Evolutionary conservation across 1,140 invertebrate genomes (phyloP), one percentile per base, ranked within the genome.

Genomic region (Diorhabda sublineata): DNA sequence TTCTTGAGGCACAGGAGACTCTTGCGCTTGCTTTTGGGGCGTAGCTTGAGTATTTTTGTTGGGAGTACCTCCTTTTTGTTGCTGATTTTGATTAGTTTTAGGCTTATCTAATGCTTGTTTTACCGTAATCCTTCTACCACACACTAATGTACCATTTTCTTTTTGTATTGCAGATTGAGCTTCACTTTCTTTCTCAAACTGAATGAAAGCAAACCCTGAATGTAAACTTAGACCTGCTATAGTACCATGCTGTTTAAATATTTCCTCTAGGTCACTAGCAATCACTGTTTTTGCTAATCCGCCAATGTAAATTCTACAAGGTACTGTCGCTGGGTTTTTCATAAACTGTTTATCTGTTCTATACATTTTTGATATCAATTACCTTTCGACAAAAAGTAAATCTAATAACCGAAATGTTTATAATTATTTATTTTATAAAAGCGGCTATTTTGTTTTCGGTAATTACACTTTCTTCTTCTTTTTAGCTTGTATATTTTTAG

Each of bases 181-280:
- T 77, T 88, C 84, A 41, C 86, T 83, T 76, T 94, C 92, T 57
- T 85, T 84, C 62, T 90, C 89, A 83, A 90, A 95, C 75, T 96
- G 93, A 4, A 95, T 88, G 82, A 95, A 96, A 56, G 91, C 93
- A 84, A 93, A 95, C 42, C 91, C 89, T 74, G 88, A 86, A 73
- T 92, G 90, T 26, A 92, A 82, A 7, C 90, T 80, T 3, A 92
- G 86, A 3, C 90, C 92, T 77, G 89, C 75, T 69, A 92, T 86
- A 68, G 83, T 87, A 6, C 92, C 93, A 80, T 92, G 90, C 58
- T 86, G 85, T 66, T 84, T 83, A 79, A 93, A 94, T 79, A 90
- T 88, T 58, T 89, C 87, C 69, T 92, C 90, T 11, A 94, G 73
- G 68, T 92, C 89, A 8, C 88, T 84, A 11, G 87, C 85, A 5